These are phyloP conservation scores for Callopanchax toddi DNA, from an alignment of 2,113 vertebrate species.

Conservation along the genomic window DNA sequence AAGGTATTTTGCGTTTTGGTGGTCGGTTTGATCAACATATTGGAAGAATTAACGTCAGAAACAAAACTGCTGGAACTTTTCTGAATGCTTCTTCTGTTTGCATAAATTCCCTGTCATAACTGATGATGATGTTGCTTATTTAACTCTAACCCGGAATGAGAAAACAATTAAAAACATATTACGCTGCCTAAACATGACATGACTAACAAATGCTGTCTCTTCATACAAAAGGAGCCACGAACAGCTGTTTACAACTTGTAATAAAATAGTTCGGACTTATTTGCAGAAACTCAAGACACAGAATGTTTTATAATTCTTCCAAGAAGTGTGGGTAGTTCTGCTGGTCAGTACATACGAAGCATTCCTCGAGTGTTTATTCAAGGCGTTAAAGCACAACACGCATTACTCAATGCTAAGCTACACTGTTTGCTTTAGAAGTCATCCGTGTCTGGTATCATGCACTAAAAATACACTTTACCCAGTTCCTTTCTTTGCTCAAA, in stretches of 20 bases:
- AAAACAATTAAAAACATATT: too few species aligned
- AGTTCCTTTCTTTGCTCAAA: slow-evolving; percentile 40
- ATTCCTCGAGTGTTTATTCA: slow-evolving; percentile 68
- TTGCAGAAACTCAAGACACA: not conserved
- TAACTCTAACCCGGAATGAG: too few species aligned
- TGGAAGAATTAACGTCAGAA: too few species aligned
- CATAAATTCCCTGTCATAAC: too few species aligned
- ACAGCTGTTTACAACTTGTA: not conserved
- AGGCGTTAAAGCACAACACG: slow-evolving; percentile 54
- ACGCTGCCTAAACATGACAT: too few species aligned
- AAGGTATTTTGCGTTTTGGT: too few species aligned
- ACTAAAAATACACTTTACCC: slow-evolving; percentile 72
- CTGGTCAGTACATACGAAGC: slow-evolving; percentile 35
- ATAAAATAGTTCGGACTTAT: not conserved
- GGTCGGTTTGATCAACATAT: too few species aligned
- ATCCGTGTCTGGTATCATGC: slow-evolving; percentile 71
- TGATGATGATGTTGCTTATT: too few species aligned
- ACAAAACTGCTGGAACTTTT: too few species aligned
- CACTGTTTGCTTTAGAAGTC: slow-evolving; percentile 75
- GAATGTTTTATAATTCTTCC: slow-evolving; percentile 5
- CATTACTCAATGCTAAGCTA: slow-evolving; percentile 56
- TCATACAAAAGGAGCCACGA: too few species aligned
- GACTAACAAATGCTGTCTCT: too few species aligned
- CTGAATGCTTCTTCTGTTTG: too few species aligned
- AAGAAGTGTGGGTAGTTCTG: slow-evolving; percentile 2